phyloP scores from a whole-genome alignment of 2,113 vertebrate species.

The Ctenodactylus gundi region DNA sequence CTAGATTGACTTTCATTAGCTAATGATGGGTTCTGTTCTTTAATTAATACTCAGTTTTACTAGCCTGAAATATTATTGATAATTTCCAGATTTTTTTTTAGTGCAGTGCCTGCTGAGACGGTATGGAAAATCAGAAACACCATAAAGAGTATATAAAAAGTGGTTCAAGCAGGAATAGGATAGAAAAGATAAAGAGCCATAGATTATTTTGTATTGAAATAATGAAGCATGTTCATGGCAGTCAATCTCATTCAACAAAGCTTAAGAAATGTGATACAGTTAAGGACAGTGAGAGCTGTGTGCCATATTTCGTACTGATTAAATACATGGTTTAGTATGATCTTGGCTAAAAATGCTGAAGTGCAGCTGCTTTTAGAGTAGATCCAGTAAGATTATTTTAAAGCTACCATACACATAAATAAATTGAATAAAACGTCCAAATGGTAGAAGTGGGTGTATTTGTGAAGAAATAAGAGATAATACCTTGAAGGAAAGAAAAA shows the following conservation, averaged over 20 bases:
- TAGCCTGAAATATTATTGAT: neutral
- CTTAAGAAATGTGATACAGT: neutral
- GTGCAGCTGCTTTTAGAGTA: neutral
- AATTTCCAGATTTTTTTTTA: neutral
- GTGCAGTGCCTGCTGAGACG: neutral
- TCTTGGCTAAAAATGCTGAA: neutral
- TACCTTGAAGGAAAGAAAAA: neutral
- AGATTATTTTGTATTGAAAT: slow-evolving; percentile 10
- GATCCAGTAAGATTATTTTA: neutral
- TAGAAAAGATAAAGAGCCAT: neutral
- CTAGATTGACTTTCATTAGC: neutral
- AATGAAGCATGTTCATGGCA: neutral
- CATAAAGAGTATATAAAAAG: neutral
- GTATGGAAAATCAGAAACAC: neutral
- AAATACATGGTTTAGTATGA: neutral
- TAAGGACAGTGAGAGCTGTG: neutral
- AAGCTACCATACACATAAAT: neutral
- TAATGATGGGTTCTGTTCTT: neutral
- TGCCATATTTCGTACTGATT: neutral
- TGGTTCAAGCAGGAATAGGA: slow-evolving; percentile 6
- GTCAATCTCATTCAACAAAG: neutral
- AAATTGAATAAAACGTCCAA: neutral
- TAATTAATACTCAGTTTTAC: neutral
- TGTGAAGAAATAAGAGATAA: neutral
- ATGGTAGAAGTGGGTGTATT: neutral